A percentile compares a stretch with the other conserved stretches of the same genome.
Evolutionary conservation across 2,888 invertebrate genomes (phyloP).

Genomic region (Eretmocerus hayati): DNA sequence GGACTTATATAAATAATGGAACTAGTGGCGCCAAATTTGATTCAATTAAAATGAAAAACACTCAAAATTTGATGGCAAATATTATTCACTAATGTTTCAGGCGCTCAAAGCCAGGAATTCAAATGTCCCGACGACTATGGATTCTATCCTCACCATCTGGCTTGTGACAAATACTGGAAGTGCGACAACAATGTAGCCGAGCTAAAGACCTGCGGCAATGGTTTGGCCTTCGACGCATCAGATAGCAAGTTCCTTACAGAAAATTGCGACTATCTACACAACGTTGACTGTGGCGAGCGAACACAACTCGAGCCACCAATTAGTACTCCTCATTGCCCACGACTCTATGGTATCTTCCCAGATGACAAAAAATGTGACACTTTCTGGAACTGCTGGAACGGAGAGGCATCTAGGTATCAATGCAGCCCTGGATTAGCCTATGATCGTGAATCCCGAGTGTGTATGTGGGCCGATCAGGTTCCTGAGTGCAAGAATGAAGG

Average conservation of each 20-base stretch:
- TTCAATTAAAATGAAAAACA: too few species aligned
- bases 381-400: conserved; percentile 97
- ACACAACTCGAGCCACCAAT: conserved; percentile 81
- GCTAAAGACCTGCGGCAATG: conserved; percentile 89
- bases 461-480: conserved; percentile 96
- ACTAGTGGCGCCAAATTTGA: too few species aligned
- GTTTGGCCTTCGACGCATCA: conserved; percentile 82
- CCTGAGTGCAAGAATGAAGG: conserved; percentile 87
- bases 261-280: conserved; percentile 93
- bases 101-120: too few species aligned
- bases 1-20: too few species aligned
- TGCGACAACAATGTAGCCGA: conserved; percentile 85
- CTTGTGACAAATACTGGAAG: conserved; percentile 94
- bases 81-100: too few species aligned
- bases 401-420: conserved; percentile 87
- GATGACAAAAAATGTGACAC: conserved; percentile 83
- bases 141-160: conserved; percentile 83
- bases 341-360: conserved; percentile 87
- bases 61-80: too few species aligned
- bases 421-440: conserved; percentile 92
- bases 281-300: conserved; percentile 87
- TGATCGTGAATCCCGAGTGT: conserved; percentile 86
- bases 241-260: conserved; percentile 87
- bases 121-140: conserved; percentile 93
- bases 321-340: conserved; percentile 73